Base-by-base conservation (phyloP, 2,113 vertebrate genomes). In the Tyrannus savana region DNA sequence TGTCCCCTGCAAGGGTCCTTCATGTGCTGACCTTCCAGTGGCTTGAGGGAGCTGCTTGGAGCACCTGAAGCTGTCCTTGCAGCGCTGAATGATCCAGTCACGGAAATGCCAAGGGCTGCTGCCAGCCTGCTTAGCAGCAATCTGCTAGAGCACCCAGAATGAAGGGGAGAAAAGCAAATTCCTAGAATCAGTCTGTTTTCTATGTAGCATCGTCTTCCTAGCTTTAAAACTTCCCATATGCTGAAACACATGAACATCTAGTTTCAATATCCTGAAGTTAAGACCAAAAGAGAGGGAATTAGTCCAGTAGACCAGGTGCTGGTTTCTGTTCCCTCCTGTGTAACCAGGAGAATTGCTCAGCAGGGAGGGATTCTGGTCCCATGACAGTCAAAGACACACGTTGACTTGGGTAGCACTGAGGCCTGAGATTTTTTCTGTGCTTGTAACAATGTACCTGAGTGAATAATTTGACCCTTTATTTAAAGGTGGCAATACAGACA, bases 341-440 rank as follows among this genome's bases (percentile, higher is more conserved):
- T 49, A 81, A 81, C 24, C 1, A 3, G 22, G 9, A 91, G 27
- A 60, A 84, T 66, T 71, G 33, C 14, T 76, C 30, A 47, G 8
- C 35, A 71, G 60, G n/a, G 33, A 56, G 42, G 44, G 39, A 72
- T 37, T 79, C 49, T 42, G 63, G 18, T 66, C 17, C 18, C 11
- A 4, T 25, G 22, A 15, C 44, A 77, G 18, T 52, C 44, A 74
- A 89, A 74, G 25, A 10, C 30, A 77, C 42, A 44, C 16, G 59
- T 63, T 0, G 0, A 9, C 27, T 55, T 59, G 27, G 17, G 18
- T 1, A 4, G 7, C 37, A 50, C 55, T 22, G 49, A 67, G 42
- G 33, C 59, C 33, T 84, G 55, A 59, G 31, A 22, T 59, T 23
- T 58, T 92, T 92, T 78, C 30, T 81, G 22, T 50, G 13, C 27